Percentiles rank a stretch among this genome's conserved stretches.
These are phyloP conservation scores for Podabrus alpinus DNA, from an alignment of 2,888 invertebrate genomes.

Conservation along the genomic window DNA sequence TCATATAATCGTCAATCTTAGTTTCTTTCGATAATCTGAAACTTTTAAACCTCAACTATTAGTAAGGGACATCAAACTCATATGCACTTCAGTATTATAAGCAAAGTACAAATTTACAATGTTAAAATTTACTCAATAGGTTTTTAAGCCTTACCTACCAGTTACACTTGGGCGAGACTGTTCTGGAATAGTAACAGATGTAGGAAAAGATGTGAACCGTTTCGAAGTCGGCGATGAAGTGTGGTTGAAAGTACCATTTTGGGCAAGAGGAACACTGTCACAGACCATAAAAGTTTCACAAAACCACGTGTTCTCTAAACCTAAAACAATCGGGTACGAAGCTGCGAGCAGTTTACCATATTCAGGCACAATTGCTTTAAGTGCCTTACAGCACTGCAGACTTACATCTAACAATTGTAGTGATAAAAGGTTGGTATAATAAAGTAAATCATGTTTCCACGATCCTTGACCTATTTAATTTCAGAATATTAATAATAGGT, in stretches of 20 bases:
- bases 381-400: slow-evolving; percentile 57
- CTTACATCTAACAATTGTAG: slow-evolving; percentile 57
- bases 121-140: not conserved
- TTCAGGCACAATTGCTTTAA: slow-evolving; percentile 62
- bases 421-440: slow-evolving; percentile 59
- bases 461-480: slow-evolving; percentile 20
- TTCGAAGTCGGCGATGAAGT: slow-evolving; percentile 68
- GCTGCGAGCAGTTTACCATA: slow-evolving; percentile 65
- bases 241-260: slow-evolving; percentile 63
- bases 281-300: slow-evolving; percentile 62
- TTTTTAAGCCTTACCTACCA: slow-evolving; percentile 37
- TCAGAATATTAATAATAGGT: slow-evolving; percentile 61
- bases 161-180: slow-evolving; percentile 67
- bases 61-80: too few species aligned
- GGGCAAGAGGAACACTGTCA: slow-evolving; percentile 62
- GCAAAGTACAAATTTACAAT: not conserved
- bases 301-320: slow-evolving; percentile 59
- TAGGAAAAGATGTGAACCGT: slow-evolving; percentile 62
- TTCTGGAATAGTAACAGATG: slow-evolving; percentile 64
- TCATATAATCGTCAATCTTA: too few species aligned
- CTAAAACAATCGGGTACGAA: slow-evolving; percentile 62
- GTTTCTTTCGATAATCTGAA: too few species aligned
- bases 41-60: too few species aligned
- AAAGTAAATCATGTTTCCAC: not conserved
- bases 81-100: too few species aligned